Conservation (phyloP, 2,113 vertebrate species). For the Dromiciops gliroides region DNA sequence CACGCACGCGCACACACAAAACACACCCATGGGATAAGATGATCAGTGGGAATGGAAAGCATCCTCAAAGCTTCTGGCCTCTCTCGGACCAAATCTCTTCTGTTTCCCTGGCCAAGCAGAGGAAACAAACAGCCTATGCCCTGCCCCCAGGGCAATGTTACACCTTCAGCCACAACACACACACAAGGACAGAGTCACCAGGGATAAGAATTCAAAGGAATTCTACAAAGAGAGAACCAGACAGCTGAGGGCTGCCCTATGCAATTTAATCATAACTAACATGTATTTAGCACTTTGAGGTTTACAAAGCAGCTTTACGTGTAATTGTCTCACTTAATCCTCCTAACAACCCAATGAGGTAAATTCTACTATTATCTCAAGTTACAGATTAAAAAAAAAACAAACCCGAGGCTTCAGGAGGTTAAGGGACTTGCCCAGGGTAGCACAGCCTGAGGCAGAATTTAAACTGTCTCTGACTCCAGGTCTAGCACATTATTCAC, state of each 20-base stretch:
- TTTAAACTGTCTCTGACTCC: background rate
- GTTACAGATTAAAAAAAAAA: background rate
- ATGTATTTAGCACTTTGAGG: background rate
- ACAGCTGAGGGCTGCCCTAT: background rate
- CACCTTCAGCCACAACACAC: background rate
- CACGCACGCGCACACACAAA: too few species aligned
- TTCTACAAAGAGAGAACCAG: background rate
- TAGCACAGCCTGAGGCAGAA: background rate
- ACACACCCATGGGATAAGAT: background rate
- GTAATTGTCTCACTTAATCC: background rate
- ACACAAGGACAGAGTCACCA: background rate
- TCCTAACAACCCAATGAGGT: background rate
- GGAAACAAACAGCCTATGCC: background rate
- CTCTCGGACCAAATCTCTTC: background rate
- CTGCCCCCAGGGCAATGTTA: background rate
- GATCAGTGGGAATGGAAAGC: background rate
- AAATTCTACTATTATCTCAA: background rate
- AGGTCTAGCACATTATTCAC: background rate
- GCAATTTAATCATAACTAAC: background rate
- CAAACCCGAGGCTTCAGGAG: background rate
- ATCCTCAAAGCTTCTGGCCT: background rate
- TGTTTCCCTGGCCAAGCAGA: background rate
- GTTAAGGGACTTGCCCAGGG: background rate
- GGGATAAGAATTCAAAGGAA: background rate
- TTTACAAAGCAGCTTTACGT: too few species aligned